Base-by-base conservation (phyloP, 2,888 invertebrate species). In the Euplexia lucipara region DNA sequence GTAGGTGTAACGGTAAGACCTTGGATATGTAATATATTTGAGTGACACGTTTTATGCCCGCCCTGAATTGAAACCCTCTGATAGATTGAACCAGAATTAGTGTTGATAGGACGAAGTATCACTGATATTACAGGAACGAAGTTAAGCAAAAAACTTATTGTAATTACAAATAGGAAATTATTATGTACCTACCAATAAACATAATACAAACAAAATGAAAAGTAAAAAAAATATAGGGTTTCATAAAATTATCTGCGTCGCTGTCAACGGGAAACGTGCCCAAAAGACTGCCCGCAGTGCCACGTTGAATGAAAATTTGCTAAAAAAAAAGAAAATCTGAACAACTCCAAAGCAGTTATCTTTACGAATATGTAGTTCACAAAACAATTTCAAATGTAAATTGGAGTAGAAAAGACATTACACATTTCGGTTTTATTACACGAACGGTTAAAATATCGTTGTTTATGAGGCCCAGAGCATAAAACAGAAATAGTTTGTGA, bases 41-140 rank as follows among this genome's bases (percentile, higher is more conserved):
- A 80, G 67, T 80, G 78, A 59, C 65, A 34, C 56, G 49, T 80
- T 80, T 80, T 71, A 80, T 71, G 64, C 34, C 57, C 26, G 56
- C 34, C 42, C 47, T 20, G 16, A 78, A 58, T 56, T 54, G 41
- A 20, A 41, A 35, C 54, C n/a, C 34, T 49, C 34, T 75, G 70
- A 79, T 66, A 68, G 57, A 75, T 70, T 79, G 79, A 45, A 65
- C 57, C 54, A 20, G 56, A 69, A 78, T 78, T 78, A 68, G 63
- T 64, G 47, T 49, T 45, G 73, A 62, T 61, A 56, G 51, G 34
- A 7, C 18, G 18, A 35, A 26, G 30, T 34, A 39, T 20, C 9
- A 42, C 26, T 37, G 39, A 53, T 53, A 68, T 68, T 39, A 69
- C 32, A 67, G 22, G 9, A 44, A 35, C 26, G 18, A 69, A 35